Base-by-base conservation (phyloP, 2,888 invertebrate species). In the Eulithis prunata region DNA sequence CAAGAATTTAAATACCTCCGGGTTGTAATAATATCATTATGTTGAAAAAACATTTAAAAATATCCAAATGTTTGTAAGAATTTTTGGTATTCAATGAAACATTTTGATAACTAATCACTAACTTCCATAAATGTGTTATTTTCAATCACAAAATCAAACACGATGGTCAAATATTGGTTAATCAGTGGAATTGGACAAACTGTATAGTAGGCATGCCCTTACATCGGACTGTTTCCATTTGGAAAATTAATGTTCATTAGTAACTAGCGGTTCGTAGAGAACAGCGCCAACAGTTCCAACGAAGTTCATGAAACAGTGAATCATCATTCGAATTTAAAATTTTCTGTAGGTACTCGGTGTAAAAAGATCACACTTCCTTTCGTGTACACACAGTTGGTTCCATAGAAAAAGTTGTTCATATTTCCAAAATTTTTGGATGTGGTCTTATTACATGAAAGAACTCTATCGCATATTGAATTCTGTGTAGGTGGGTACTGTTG, bases 181-280 rank as follows among this genome's bases (percentile, higher is more conserved):
- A 78, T 78, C 78, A 77, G 80, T 78, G 75, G 69, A 72, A 75
- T 74, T 70, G 68, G 62, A 73, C 75, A 75, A 74, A 75, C 41
- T 75, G 46, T 49, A 54, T 61, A 75, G 74, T 73, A 61, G 70
- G 66, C 65, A 71, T 71, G 62, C 66, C 68, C 63, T 72, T 72
- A 76, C 77, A 74, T 75, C 77, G 78, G 77, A 74, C 76, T 74
- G 75, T 75, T 74, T 77, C 75, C 79, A 83, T 83, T 83, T 76
- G 73, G 78, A 70, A 78, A 81, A 82, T 82, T 80, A 81, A 77
- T 78, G 79, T 76, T 80, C 73, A 78, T 83, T 81, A 80, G 73
- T 73, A 77, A 60, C 41, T 45, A 41, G 32, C 46, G 45, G 60
- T 55, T 51, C 21, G 7, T 36, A 12, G 41, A 57, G 46, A 47